phyloP scores from a whole-genome alignment of 2,113 vertebrate genomes.

The Pimephales promelas region DNA sequence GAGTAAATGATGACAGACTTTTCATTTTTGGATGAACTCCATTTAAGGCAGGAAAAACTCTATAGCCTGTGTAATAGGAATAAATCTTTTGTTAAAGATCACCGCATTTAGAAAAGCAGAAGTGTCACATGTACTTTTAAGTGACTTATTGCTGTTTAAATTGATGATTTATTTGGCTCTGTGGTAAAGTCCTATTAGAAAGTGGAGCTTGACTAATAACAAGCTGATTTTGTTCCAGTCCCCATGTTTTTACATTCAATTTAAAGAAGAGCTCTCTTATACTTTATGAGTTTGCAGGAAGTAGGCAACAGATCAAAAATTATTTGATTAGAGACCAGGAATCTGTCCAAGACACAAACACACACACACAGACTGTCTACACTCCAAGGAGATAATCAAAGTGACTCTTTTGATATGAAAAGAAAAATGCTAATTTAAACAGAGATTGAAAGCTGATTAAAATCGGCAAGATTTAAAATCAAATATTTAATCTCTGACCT shows the following conservation, averaged over 20 bases:
- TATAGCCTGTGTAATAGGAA: not conserved
- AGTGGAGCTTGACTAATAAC: not conserved
- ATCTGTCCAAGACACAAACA: conserved; percentile 13
- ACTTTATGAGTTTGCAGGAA: not conserved
- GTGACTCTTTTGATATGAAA: conserved; percentile 13
- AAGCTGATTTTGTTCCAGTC: not conserved
- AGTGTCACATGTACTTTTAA: not conserved
- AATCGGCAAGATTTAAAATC: not conserved
- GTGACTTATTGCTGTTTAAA: not conserved
- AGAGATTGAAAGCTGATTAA: conserved; percentile 27
- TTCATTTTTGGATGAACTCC: too few relatives aligned
- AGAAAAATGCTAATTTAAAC: conserved; percentile 27
- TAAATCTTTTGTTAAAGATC: not conserved
- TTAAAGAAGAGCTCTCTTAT: conserved; percentile 10
- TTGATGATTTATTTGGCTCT: not conserved
- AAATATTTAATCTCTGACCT: conserved; percentile 1
- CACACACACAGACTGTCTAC: conserved; percentile 13
- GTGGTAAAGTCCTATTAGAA: not conserved
- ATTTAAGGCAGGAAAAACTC: not conserved
- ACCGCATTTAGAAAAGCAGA: not conserved
- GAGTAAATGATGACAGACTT: too few relatives aligned
- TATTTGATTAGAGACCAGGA: conserved; percentile 26
- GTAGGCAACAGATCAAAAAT: conserved; percentile 33
- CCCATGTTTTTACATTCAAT: not conserved
- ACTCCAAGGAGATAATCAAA: conserved; percentile 15